A percentile compares a stretch with the other conserved stretches of the same genome.
phyloP scores from a whole-genome alignment of 2,888 invertebrate genomes.

The Melipona beecheii region DNA sequence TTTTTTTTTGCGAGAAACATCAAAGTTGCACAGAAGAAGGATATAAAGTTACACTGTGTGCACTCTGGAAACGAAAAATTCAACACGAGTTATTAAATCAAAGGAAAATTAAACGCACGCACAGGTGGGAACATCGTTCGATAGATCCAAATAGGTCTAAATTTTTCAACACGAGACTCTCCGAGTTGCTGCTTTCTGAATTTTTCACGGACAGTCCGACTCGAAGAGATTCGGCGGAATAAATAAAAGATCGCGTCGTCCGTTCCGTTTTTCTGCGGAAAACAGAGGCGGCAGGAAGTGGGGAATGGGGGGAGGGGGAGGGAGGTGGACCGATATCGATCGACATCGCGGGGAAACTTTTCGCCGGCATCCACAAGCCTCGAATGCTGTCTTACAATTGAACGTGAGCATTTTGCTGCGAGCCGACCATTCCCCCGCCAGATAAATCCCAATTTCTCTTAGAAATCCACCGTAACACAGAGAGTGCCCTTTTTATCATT shows the following conservation, averaged over 20 bases:
- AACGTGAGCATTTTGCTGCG: slow-evolving; percentile 82
- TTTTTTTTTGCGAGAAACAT: no score
- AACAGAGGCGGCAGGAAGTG: no score
- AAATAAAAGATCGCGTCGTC: background rate
- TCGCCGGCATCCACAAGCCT: slow-evolving; percentile 48
- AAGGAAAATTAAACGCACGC: no score
- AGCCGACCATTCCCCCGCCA: slow-evolving; percentile 71
- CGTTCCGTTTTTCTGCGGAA: background rate
- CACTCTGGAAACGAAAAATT: no score
- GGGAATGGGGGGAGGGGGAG: no score
- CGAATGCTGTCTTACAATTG: slow-evolving; percentile 66
- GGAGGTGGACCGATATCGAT: slow-evolving; percentile 3
- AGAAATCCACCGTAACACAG: slow-evolving; percentile 68
- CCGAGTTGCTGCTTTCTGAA: background rate
- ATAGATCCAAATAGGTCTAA: background rate
- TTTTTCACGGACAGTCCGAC: background rate
- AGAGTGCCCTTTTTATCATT: slow-evolving; percentile 68
- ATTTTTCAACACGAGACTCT: background rate
- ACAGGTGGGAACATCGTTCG: background rate
- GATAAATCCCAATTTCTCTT: slow-evolving; percentile 68
- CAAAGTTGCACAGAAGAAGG: no score
- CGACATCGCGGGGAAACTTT: slow-evolving; percentile 24
- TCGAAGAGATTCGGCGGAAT: background rate
- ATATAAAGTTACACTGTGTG: no score
- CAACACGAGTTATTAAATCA: no score